These are phyloP conservation scores for Carposina sasakii DNA, from an alignment of 1,140 invertebrate genomes.

Conservation along the genomic window DNA sequence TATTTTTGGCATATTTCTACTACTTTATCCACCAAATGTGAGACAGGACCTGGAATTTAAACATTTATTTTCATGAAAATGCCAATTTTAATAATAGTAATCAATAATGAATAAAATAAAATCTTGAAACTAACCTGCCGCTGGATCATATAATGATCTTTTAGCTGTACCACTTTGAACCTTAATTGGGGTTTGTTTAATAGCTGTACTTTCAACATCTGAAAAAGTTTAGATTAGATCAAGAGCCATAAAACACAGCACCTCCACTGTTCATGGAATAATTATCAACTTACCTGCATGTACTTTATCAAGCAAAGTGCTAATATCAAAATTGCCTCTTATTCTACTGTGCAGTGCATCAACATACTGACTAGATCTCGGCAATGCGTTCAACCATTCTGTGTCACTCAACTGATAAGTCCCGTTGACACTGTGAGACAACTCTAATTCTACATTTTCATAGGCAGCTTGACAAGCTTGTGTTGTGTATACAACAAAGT, in stretches of 20 bases:
- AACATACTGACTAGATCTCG: conserved; percentile 49
- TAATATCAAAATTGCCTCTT: conserved; percentile 45
- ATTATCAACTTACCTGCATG: conserved; percentile 38
- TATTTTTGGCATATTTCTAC: no score
- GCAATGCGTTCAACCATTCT: conserved; percentile 33
- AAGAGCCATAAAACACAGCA: conserved; percentile 1
- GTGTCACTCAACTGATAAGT: conserved; percentile 53
- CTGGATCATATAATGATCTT: conserved; percentile 49
- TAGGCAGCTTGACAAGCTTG: conserved; percentile 51
- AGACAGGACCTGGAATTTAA: no score
- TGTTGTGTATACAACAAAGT: conserved; percentile 47
- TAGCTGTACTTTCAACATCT: conserved; percentile 53
- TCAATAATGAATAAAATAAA: neutral
- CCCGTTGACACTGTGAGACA: conserved; percentile 41
- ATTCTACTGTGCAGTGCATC: conserved; percentile 45
- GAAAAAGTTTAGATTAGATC: conserved; percentile 16
- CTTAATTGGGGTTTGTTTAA: conserved; percentile 56
- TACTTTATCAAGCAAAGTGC: conserved; percentile 48
- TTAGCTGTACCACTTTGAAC: conserved; percentile 52
- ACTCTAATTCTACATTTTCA: conserved; percentile 55
- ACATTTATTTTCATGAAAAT: no score
- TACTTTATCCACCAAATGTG: no score
- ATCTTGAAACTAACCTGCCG: conserved; percentile 30
- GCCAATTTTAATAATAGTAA: no score
- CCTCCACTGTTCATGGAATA: no score